Base-by-base conservation (phyloP, 2,888 invertebrate genomes). In the Drosophila nr. fundita region DNA sequence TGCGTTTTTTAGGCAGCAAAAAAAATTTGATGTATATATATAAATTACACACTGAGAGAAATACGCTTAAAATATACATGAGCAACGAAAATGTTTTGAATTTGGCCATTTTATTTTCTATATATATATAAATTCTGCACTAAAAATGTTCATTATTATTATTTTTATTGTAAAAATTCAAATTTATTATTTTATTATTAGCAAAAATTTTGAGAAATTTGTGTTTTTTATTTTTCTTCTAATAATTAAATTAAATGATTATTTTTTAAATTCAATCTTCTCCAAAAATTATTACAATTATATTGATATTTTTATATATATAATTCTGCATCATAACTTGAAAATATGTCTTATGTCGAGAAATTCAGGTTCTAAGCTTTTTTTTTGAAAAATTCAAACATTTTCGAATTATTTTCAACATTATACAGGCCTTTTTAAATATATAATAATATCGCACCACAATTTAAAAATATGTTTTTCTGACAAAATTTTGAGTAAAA, bases 61-160 rank as follows among this genome's bases (percentile, higher is more conserved):
- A 76, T 55, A 75, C 68, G 86, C 73, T 83, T 85, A 75, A 83
- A 81, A 78, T 74, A 82, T 83, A 87, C 70, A 85, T 88, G 83
- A 85, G 76, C 71, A 72, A 73, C 73, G 68, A 81, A 45, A 24
- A 45, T 24, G 45, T 45, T 87, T 74, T 82, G 80, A 76, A 71
- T 71, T 64, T 61, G 65, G 54, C 68, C 15, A 45, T 24, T 45
- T 15, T n/a, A n/a, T 24, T 45, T 24, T 15, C 15, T 15, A 45
- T 8, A 24, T 45, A 4, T 8, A 24, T 8, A 24, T 15, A 15
- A 24, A 45, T 24, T 24, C 15, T 24, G 24, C 45, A 45, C 24
- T 2, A 13, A 45, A 24, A 45, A 45, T 24, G 8, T 7, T 8
- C 1, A 45, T 45, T 45, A 15, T 8, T 45, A 24, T 42, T 21